Percentiles rank a stretch among this genome's conserved stretches.
These are phyloP conservation scores for Ptilonorhynchus violaceus DNA, from an alignment of 2,113 vertebrate species.

Conservation along the genomic window DNA sequence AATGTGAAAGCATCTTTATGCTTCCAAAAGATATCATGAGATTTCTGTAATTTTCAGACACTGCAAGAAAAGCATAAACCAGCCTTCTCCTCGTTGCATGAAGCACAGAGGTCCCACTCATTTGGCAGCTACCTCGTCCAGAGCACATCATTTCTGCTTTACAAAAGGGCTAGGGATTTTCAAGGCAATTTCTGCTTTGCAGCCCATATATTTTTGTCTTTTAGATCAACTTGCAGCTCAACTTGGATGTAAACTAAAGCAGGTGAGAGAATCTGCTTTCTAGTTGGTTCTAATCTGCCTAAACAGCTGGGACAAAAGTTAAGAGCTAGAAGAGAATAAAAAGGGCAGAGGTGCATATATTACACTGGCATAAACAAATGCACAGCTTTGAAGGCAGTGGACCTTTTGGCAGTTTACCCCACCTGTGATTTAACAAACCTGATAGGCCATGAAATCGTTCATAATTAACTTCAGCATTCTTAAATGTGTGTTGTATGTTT, in stretches of 20 bases:
- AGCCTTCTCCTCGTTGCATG: background rate
- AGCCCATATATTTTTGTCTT: background rate
- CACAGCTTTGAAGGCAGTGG: background rate
- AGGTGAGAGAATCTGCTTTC: background rate
- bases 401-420: background rate
- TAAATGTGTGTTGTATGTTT: background rate
- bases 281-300: background rate
- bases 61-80: background rate
- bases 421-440: background rate
- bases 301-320: background rate
- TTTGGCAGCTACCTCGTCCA: background rate
- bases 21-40: background rate
- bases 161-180: background rate
- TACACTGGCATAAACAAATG: background rate
- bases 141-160: background rate
- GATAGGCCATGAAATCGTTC: background rate
- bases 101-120: background rate
- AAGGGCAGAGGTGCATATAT: background rate
- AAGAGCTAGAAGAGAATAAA: background rate
- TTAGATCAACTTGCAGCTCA: background rate
- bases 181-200: background rate
- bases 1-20: background rate
- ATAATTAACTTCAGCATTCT: background rate
- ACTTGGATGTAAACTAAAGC: background rate
- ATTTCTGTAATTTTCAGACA: background rate